These are phyloP conservation scores for Corynorhinus townsendii DNA, from an alignment of 2,113 vertebrate genomes.

Conservation along the genomic window DNA sequence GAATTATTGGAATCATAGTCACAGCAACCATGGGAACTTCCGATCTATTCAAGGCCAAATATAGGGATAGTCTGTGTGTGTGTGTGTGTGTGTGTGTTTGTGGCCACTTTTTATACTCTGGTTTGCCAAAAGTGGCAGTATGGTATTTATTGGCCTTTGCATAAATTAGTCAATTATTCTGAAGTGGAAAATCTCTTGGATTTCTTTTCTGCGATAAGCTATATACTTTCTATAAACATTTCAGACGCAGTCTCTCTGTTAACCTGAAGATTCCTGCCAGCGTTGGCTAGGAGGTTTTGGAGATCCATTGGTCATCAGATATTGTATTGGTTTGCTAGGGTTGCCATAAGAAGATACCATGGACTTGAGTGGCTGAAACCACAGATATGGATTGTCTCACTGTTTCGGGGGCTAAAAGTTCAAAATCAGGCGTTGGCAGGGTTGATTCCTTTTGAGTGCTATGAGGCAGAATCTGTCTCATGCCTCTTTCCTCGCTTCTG, in stretches of 20 bases:
- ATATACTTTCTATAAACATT: background rate
- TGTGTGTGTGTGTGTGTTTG: background rate
- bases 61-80: background rate
- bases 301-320: background rate
- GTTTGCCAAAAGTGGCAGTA: background rate
- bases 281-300: background rate
- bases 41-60: conserved; percentile 1
- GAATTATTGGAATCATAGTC: conserved; percentile 11
- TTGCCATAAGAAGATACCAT: background rate
- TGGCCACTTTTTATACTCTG: background rate
- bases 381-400: background rate
- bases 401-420: background rate
- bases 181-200: background rate
- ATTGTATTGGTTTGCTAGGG: background rate
- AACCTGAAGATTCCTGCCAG: background rate
- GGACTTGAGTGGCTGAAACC: background rate
- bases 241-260: background rate
- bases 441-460: background rate
- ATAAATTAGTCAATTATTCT: background rate
- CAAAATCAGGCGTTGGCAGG: background rate
- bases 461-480: background rate
- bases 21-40: conserved; percentile 24
- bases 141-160: conserved; percentile 8
- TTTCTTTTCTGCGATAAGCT: background rate
- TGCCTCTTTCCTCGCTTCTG: background rate